Evolutionary conservation across 2,113 vertebrate species (phyloP).

Genomic region (Nesospiza acunhae): DNA sequence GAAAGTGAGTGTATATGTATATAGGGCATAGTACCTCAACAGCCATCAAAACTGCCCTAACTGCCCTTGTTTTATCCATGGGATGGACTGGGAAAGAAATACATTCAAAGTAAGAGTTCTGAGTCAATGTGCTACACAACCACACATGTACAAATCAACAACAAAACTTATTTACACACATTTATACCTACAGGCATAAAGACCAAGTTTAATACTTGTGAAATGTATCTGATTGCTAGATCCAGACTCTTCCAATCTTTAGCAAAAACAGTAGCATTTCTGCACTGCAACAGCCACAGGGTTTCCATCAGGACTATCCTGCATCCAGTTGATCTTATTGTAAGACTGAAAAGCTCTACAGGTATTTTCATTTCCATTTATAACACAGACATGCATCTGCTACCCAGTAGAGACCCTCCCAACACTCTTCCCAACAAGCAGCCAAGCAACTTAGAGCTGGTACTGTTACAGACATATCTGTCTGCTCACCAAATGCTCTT

Average conservation of each 20-base stretch:
- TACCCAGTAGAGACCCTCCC: not conserved
- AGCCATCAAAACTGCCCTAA: not conserved
- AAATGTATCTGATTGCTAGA: conserved; percentile 14
- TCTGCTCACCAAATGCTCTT: not conserved
- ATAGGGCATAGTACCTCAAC: not conserved
- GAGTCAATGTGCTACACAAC: not conserved
- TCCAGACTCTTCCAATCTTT: not conserved
- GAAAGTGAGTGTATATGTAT: not conserved
- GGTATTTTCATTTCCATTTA: not conserved
- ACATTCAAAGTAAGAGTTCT: conserved; percentile 30
- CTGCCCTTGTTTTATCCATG: not conserved
- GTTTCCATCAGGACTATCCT: not conserved
- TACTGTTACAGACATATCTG: not conserved
- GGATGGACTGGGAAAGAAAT: conserved; percentile 4
- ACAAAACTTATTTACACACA: conserved; percentile 2
- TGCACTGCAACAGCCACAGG: not conserved
- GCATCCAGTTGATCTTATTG: not conserved
- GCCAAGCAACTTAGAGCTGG: not conserved
- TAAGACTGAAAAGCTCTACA: not conserved
- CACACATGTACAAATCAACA: not conserved
- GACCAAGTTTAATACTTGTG: conserved; percentile 24
- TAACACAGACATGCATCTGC: accelerated
- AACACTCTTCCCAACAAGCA: not conserved
- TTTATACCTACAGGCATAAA: not conserved
- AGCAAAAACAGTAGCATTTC: not conserved